Evolutionary conservation across 2,113 vertebrate species (phyloP).

Genomic region (Dryoscopus gambensis): DNA sequence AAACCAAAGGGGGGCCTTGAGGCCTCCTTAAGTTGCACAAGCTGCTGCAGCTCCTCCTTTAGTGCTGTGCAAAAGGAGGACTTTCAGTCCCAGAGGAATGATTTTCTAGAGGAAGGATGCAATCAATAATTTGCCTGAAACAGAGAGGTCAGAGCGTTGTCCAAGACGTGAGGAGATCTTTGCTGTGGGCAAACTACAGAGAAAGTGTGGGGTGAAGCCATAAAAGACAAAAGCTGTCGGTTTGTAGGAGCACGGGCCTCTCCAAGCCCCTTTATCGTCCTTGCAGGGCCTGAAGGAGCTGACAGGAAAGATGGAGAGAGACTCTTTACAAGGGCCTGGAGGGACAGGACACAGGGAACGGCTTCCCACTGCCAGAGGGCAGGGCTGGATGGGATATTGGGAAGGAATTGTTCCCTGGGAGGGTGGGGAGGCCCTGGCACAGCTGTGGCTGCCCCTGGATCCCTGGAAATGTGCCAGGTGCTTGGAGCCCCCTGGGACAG

Average conservation of each 20-base stretch:
- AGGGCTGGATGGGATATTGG: fast-evolving
- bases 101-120: not conserved
- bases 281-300: not conserved
- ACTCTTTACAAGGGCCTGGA: not conserved
- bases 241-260: fast-evolving
- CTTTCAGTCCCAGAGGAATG: not conserved
- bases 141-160: not conserved
- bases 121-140: not conserved
- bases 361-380: not conserved
- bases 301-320: not conserved
- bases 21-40: not conserved
- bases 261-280: not conserved
- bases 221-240: fast-evolving
- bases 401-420: not conserved
- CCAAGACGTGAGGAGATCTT: not conserved
- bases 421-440: not conserved
- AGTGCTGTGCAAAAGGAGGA: not conserved
- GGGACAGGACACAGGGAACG: not conserved
- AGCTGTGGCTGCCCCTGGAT: not conserved
- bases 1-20: not conserved
- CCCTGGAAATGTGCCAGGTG: fast-evolving
- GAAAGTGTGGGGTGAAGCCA: not conserved
- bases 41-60: not conserved
- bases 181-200: not conserved
- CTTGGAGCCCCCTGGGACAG: fast-evolving